These are phyloP conservation scores for Pipistrellus pipistrellus DNA, from an alignment of 2,797 vertebrate species.

Conservation along the genomic window DNA sequence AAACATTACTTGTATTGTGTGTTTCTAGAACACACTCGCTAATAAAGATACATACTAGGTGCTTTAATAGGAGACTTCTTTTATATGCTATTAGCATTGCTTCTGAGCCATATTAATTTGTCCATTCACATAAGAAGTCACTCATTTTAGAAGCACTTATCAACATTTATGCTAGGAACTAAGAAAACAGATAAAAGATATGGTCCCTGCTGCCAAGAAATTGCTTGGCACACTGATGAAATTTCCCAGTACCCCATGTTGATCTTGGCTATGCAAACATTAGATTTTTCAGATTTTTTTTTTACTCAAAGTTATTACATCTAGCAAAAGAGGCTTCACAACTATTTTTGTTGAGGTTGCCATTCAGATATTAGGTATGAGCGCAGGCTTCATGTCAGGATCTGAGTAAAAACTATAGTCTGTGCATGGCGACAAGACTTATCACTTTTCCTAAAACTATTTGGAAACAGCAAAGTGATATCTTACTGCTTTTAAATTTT, in stretches of 20 bases:
- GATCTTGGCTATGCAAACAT: constrained; percentile 70
- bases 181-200: constrained; percentile 72
- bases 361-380: background rate
- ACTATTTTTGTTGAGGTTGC: background rate
- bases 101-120: constrained; percentile 11
- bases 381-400: background rate
- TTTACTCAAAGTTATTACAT: background rate
- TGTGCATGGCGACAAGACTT: background rate
- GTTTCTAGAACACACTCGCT: background rate
- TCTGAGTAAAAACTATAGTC: background rate
- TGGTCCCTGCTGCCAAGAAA: constrained; percentile 54
- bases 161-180: constrained; percentile 46
- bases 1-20: background rate
- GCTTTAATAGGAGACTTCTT: background rate
- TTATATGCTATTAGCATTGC: background rate
- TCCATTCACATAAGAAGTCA: background rate
- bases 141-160: constrained; percentile 47
- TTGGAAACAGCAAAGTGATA: constrained; percentile 67
- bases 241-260: constrained; percentile 63
- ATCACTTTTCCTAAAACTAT: constrained; percentile 68
- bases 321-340: background rate
- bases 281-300: constrained; percentile 22
- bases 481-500: constrained; percentile 43
- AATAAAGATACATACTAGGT: background rate
- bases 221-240: constrained; percentile 55